Evolutionary conservation across 2,113 vertebrate genomes (phyloP).

Genomic region (Chamaea fasciata): DNA sequence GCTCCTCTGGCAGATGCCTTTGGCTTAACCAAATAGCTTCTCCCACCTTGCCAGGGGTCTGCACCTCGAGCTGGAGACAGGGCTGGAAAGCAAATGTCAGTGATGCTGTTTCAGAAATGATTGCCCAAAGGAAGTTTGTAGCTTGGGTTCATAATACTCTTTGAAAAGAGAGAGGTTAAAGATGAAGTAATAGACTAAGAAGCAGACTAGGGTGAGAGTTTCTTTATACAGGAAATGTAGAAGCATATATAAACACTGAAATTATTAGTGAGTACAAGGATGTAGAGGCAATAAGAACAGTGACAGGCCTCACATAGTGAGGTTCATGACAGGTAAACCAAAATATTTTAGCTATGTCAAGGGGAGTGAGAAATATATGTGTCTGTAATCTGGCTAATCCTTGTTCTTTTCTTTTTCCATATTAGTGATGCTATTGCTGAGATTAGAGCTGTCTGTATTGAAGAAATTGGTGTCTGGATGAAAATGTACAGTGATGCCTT

Average conservation of each 20-base stretch:
- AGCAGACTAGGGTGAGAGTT: neutral
- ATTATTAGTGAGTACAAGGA: neutral
- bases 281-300: neutral
- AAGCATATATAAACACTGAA: neutral
- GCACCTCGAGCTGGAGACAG: neutral
- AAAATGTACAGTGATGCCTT: conserved; percentile 99
- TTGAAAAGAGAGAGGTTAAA: neutral
- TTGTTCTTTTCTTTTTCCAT: neutral
- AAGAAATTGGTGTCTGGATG: conserved; percentile 99
- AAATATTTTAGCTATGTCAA: neutral
- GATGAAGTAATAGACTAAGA: neutral
- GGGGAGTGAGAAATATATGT: neutral
- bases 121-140: neutral
- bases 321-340: neutral
- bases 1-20: neutral
- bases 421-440: conserved; percentile 95
- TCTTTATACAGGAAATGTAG: neutral
- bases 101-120: neutral
- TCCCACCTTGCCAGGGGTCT: neutral
- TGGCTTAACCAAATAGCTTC: neutral
- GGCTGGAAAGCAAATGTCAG: neutral
- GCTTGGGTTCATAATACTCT: neutral
- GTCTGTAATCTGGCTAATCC: neutral
- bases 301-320: neutral
- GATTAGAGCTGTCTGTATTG: conserved; percentile 98